A percentile compares a stretch with the other conserved stretches of the same genome.
Evolutionary conservation across 2,113 vertebrate genomes (phyloP).

Genomic region (Bubo scandiacus): DNA sequence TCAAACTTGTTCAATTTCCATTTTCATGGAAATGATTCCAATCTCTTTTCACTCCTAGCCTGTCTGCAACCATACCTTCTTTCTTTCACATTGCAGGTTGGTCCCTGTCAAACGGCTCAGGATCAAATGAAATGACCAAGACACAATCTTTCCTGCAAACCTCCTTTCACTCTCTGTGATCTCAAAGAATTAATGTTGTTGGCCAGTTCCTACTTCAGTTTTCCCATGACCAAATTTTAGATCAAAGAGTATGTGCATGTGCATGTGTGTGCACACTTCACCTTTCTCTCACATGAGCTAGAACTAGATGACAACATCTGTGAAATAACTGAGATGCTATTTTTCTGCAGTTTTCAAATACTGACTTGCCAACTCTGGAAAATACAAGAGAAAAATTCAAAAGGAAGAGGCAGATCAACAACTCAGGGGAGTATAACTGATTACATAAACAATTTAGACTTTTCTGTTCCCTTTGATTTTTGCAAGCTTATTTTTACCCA

Average conservation of each 20-base stretch:
- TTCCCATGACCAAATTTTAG: not conserved
- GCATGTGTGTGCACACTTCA: not conserved
- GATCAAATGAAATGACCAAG: not conserved
- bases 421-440: slow-evolving; percentile 10
- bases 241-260: not conserved
- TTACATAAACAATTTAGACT: slow-evolving; percentile 66
- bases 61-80: not conserved
- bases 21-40: not conserved
- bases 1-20: not conserved
- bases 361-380: not conserved
- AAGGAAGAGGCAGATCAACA: not conserved
- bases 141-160: not conserved
- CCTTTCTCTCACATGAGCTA: not conserved
- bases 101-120: not conserved
- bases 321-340: not conserved
- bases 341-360: slow-evolving; percentile 26
- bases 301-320: not conserved
- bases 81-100: not conserved
- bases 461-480: slow-evolving; percentile 57
- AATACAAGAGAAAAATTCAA: not conserved
- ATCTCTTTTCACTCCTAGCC: not conserved
- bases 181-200: not conserved
- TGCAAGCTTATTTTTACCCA: slow-evolving; percentile 55
- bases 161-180: not conserved
- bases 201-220: not conserved